A percentile compares a stretch with the other conserved stretches of the same genome.
Evolutionary conservation across 1,140 invertebrate genomes (phyloP).

Genomic region (Atta texana): DNA sequence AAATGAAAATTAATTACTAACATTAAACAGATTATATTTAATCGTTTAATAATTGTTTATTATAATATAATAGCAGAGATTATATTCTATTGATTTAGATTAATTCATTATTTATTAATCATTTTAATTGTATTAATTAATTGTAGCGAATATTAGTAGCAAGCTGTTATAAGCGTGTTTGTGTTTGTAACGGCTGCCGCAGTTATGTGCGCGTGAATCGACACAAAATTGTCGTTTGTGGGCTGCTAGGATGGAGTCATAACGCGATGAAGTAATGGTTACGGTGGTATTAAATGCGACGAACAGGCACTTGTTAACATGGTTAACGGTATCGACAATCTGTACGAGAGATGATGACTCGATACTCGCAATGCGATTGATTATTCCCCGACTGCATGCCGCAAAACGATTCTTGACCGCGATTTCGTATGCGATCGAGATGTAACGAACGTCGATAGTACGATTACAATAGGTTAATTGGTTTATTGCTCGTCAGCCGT

Average conservation of each 20-base stretch:
- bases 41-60: conserved; percentile 20
- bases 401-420: conserved; percentile 55
- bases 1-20: background rate
- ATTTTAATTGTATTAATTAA: conserved; percentile 44
- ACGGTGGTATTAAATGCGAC: conserved; percentile 68
- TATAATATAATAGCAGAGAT: background rate
- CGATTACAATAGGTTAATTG: conserved; percentile 61
- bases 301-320: conserved; percentile 8
- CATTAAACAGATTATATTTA: background rate
- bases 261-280: conserved; percentile 71
- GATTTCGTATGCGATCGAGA: conserved; percentile 49
- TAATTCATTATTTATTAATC: conserved; percentile 45
- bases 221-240: conserved; percentile 37
- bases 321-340: conserved; percentile 60
- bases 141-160: conserved; percentile 7
- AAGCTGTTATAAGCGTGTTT: conserved; percentile 41
- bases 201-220: conserved; percentile 19
- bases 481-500: conserved; percentile 41
- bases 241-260: conserved; percentile 59
- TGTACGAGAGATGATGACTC: conserved; percentile 45
- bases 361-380: conserved; percentile 60
- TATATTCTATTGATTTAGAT: background rate
- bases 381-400: conserved; percentile 42
- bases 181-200: background rate
- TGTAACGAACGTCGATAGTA: conserved; percentile 47